These are phyloP conservation scores for Harpalus rubripes DNA, from an alignment of 2,888 invertebrate species.

Conservation along the genomic window DNA sequence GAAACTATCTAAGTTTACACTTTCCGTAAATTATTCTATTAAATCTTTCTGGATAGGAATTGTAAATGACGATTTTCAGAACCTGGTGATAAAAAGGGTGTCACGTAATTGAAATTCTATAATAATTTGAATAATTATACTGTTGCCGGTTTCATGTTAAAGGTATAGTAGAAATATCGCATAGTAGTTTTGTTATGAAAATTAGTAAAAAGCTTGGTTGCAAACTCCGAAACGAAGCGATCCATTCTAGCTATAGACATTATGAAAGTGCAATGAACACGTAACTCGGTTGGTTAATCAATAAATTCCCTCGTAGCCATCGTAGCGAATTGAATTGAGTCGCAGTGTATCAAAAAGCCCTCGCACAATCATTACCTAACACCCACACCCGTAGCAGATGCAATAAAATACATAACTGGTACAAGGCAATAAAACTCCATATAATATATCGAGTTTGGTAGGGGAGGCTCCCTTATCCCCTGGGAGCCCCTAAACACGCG, in stretches of 20 bases:
- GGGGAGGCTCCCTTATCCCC: constrained; percentile 33
- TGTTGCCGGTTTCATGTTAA: too few relatives aligned
- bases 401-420: constrained; percentile 69
- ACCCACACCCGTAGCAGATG: constrained; percentile 60
- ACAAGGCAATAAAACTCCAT: constrained; percentile 78
- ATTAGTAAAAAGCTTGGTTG: not conserved
- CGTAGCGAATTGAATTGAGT: constrained; percentile 56
- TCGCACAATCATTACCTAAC: constrained; percentile 57
- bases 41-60: too few relatives aligned
- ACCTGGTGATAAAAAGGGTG: too few relatives aligned
- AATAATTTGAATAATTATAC: too few relatives aligned
- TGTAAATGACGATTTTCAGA: too few relatives aligned
- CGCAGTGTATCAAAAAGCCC: constrained; percentile 58
- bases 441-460: constrained; percentile 76
- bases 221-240: not conserved
- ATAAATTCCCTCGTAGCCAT: constrained; percentile 46
- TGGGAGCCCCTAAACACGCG: constrained; percentile 65
- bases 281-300: constrained; percentile 42
- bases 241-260: not conserved
- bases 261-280: constrained; percentile 42
- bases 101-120: too few relatives aligned
- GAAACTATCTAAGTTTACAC: too few relatives aligned
- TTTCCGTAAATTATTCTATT: too few relatives aligned
- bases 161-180: too few relatives aligned
- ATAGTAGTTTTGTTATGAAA: not conserved